A percentile compares a stretch with the other conserved stretches of the same genome.
Conservation (phyloP, 2,797 vertebrate species). For the Paguma larvata region DNA sequence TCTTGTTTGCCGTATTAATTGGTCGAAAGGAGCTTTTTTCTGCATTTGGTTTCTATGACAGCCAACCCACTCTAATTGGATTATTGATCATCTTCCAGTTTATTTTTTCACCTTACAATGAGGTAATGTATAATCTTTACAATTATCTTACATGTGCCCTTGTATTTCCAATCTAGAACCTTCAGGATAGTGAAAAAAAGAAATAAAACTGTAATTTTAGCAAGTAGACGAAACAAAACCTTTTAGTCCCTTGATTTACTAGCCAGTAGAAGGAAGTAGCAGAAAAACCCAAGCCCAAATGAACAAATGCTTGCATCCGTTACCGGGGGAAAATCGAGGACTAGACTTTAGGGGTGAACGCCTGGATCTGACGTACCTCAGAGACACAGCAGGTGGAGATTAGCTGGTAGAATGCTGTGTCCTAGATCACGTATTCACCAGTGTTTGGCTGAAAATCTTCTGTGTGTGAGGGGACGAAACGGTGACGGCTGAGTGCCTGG, state of each 20-base stretch:
- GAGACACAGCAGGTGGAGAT: neutral
- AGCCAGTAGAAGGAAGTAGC: neutral
- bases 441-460: neutral
- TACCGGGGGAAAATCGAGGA: neutral
- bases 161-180: conserved; percentile 43
- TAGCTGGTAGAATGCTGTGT: neutral
- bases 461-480: neutral
- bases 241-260: conserved; percentile 35
- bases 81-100: conserved; percentile 99
- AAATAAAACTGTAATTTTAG: conserved; percentile 26
- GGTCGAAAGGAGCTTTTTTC: conserved; percentile 96
- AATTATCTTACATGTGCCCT: conserved; percentile 6
- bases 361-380: neutral
- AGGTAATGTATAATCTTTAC: conserved; percentile 90
- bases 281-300: conserved; percentile 44
- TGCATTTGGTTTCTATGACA: conserved; percentile 97
- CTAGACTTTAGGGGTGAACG: conserved; percentile 1
- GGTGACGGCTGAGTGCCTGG: neutral
- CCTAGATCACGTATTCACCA: neutral
- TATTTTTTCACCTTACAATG: conserved; percentile 99
- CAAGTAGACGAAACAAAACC: conserved; percentile 1
- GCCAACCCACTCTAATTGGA: conserved; percentile 97
- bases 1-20: conserved; percentile 97
- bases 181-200: conserved; percentile 32
- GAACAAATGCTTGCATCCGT: neutral